Conservation (phyloP, 2,797 vertebrate species). For the Scleropages formosus region DNA sequence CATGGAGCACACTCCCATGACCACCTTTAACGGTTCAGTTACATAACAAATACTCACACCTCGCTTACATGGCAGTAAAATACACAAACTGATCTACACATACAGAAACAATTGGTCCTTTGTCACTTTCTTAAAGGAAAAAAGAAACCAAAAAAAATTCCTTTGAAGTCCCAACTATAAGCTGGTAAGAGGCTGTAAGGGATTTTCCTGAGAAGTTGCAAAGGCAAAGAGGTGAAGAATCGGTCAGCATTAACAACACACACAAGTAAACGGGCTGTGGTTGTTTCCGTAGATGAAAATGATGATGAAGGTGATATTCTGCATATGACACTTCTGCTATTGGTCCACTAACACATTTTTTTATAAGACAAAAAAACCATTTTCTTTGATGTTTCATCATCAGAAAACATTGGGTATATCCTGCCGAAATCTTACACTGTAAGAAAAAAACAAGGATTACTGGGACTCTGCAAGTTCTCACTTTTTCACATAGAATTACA, state of each 20-base stretch:
- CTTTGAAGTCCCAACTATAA: constrained; percentile 10
- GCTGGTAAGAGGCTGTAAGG: not conserved
- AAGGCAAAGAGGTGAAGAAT: not conserved
- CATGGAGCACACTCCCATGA: not conserved
- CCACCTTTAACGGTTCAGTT: not conserved
- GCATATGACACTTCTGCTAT: not conserved
- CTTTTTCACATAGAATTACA: not conserved
- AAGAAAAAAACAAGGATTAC: not conserved
- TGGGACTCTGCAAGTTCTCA: not conserved
- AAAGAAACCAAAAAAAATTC: not conserved
- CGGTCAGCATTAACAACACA: not conserved
- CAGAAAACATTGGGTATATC: not conserved
- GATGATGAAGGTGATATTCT: not conserved
- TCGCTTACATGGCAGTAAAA: not conserved
- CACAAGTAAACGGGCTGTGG: not conserved
- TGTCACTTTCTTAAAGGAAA: not conserved
- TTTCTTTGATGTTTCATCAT: not conserved
- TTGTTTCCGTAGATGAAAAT: constrained; percentile 8
- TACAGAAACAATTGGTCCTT: not conserved
- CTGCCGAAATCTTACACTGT: not conserved
- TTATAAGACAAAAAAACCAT: not conserved
- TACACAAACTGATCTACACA: constrained; percentile 22
- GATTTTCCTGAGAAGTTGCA: constrained; percentile 24
- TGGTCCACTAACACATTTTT: not conserved
- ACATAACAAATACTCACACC: not conserved